phyloP scores from a whole-genome alignment of 2,113 vertebrate species.

The Rhinolophus sinicus region DNA sequence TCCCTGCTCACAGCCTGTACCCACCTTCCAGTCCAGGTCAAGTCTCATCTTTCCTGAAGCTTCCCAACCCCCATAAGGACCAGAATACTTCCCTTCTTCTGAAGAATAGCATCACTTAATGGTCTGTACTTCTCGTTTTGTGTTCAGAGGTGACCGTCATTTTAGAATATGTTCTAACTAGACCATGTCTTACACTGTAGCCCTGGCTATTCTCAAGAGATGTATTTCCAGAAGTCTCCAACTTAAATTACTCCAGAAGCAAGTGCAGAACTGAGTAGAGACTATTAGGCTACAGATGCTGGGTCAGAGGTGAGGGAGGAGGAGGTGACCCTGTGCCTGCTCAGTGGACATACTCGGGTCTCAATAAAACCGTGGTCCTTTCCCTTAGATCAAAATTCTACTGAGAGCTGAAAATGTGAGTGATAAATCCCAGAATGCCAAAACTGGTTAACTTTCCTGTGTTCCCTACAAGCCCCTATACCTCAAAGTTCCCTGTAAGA shows the following conservation, averaged over 20 bases:
- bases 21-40: not conserved
- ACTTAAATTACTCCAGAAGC: not conserved
- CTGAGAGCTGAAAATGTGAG: not conserved
- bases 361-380: not conserved
- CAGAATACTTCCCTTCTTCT: not conserved
- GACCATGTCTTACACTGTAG: not conserved
- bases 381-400: not conserved
- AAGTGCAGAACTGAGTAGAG: not conserved
- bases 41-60: not conserved
- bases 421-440: not conserved
- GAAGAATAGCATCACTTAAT: not conserved
- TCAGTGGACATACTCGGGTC: not conserved
- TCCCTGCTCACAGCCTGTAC: not conserved
- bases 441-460: not conserved
- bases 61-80: not conserved
- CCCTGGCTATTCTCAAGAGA: not conserved
- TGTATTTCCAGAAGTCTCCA: constrained; percentile 12
- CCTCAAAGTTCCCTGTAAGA: not conserved
- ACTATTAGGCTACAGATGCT: not conserved
- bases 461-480: not conserved
- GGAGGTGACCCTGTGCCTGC: not conserved
- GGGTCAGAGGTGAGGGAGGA: not conserved
- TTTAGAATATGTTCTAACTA: constrained; percentile 19
- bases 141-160: not conserved
- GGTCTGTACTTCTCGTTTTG: not conserved